Conservation (phyloP, 2,888 invertebrate genomes). For the Spicauda simplicius region DNA sequence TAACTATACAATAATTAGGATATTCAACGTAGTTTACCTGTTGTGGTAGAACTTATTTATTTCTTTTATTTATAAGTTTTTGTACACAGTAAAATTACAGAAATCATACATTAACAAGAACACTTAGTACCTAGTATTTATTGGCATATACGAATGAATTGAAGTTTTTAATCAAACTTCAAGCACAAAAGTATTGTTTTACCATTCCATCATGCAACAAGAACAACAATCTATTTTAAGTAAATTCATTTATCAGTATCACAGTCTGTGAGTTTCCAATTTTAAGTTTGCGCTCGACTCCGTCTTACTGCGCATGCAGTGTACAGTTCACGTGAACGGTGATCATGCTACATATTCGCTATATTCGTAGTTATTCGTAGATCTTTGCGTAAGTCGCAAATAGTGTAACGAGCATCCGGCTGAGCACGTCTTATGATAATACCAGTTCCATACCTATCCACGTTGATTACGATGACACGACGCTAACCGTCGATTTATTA, state of each 20-base stretch:
- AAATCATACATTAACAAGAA: too few relatives aligned
- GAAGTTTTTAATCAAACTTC: slow-evolving; percentile 6
- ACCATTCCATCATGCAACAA: slow-evolving; percentile 15
- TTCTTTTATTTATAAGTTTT: too few relatives aligned
- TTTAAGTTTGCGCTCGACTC: slow-evolving; percentile 26
- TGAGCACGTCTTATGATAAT: slow-evolving; percentile 54
- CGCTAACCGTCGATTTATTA: slow-evolving; percentile 36
- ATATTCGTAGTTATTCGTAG: slow-evolving; percentile 21
- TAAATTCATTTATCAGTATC: slow-evolving; percentile 29
- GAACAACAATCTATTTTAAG: slow-evolving; percentile 24
- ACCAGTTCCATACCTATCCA: slow-evolving; percentile 45
- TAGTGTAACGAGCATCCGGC: slow-evolving; percentile 62
- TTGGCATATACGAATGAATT: neutral
- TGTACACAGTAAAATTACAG: too few relatives aligned
- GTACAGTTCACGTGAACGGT: slow-evolving; percentile 13
- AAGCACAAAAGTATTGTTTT: slow-evolving; percentile 3
- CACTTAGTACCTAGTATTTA: too few relatives aligned
- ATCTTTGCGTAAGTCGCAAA: slow-evolving; percentile 56
- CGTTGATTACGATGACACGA: slow-evolving; percentile 38
- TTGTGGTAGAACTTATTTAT: too few relatives aligned
- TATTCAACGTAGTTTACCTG: too few relatives aligned
- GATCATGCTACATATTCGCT: slow-evolving; percentile 26
- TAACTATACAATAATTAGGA: too few relatives aligned
- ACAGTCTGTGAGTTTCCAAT: slow-evolving; percentile 20
- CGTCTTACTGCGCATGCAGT: slow-evolving; percentile 4